Evolutionary conservation across 2,113 vertebrate species (phyloP), one percentile per base, ranked within the genome.

Genomic region (Paratilapia polleni): DNA sequence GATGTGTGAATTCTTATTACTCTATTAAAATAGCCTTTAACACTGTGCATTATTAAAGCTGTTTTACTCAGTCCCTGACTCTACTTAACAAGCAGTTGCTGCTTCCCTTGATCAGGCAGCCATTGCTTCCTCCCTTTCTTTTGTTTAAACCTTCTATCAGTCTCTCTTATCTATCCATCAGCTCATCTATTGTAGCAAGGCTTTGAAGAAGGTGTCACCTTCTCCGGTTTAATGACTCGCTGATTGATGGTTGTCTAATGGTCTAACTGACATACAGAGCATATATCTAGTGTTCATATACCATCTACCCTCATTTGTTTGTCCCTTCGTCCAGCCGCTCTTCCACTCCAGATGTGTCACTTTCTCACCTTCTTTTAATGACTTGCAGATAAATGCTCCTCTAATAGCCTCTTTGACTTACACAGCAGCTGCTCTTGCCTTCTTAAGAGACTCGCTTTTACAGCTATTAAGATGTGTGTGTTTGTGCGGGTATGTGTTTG

Each of bases 381-480:
- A 87, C 84, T 84, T 78, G 61, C 84, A 84, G 89, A 91, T 90
- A 88, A 91, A 93, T 93, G 89, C 59, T 88, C 82, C 41, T 84
- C 73, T 92, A 89, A 93, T 85, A 83, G 92, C 80, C 89, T 80
- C 70, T 88, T 86, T 93, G 93, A 90, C 91, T 93, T 87, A 87
- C 89, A 92, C 82, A 91, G 62, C 90, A 91, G 86, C 87, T 94
- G 83, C 57, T 87, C 70, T 59, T 80, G 43, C 43, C 84, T 86
- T 90, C 79, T 82, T 83, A 88, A 91, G 80, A 83, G 79, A 84
- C 73, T 87, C 36, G 81, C 73, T 90, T n/a, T 91, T 62, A 60
- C 87, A 82, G 57, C 57, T 31, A 83, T 86, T 84, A 54, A 82
- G 60, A 54, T 59, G 49, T 66, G 38, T 75, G 57, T 66, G 66